phyloP scores from a whole-genome alignment of 2,113 vertebrate species.

The Azemiops feae region DNA sequence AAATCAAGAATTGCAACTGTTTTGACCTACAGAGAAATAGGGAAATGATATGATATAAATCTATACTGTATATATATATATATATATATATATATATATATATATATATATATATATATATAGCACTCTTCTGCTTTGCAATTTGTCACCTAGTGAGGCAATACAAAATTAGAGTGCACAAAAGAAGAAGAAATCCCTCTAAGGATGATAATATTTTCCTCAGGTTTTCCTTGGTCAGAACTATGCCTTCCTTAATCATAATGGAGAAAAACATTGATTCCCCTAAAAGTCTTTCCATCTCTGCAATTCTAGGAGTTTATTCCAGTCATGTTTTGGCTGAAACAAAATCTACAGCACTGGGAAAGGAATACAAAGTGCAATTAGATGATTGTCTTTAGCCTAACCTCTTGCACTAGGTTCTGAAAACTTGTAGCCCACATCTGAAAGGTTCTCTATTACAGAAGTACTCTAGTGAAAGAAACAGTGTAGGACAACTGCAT shows the following conservation, averaged over 20 bases:
- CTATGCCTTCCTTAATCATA: constrained; percentile 19
- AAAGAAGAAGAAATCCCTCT: constrained; percentile 12
- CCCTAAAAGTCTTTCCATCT: neutral
- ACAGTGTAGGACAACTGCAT: neutral
- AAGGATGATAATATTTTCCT: constrained; percentile 40
- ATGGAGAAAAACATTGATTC: constrained; percentile 13
- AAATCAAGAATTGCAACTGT: constrained; percentile 30
- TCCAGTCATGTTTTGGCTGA: constrained; percentile 14
- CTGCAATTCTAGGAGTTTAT: neutral
- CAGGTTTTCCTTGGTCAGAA: constrained; percentile 33
- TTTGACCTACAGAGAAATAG: constrained; percentile 48
- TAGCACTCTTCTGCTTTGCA: constrained; percentile 28
- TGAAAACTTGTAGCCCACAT: neutral
- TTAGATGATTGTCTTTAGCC: neutral
- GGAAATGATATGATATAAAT: constrained; percentile 46
- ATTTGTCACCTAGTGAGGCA: constrained; percentile 51
- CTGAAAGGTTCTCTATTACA: no score
- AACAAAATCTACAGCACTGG: neutral
- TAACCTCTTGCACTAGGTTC: neutral
- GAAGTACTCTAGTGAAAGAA: neutral
- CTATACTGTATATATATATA: constrained; percentile 22
- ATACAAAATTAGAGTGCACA: constrained; percentile 36
- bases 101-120: constrained; percentile 5
- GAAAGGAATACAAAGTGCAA: neutral
- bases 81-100: constrained; percentile 10